phyloP scores from a whole-genome alignment of 64 coral and sea anemone species.

The Acropora yongei region DNA sequence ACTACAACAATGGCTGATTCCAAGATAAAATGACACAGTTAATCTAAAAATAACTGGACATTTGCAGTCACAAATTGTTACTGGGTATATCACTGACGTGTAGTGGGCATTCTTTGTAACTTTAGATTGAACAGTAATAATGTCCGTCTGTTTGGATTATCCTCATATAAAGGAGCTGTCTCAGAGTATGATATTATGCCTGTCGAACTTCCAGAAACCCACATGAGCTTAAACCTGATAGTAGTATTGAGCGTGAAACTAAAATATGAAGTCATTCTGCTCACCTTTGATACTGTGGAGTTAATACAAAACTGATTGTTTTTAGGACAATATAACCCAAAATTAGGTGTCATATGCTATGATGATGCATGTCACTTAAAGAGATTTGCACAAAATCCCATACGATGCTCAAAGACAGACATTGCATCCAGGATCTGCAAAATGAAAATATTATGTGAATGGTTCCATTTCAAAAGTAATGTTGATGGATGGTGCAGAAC shows the following conservation, averaged over 20 bases:
- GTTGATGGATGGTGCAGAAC: constrained; percentile 23
- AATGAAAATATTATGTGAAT: constrained; percentile 31
- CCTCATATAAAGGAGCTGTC: no score
- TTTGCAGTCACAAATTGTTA: background rate
- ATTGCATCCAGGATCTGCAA: background rate
- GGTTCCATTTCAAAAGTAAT: constrained; percentile 31
- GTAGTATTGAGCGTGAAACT: no score
- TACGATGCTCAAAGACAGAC: background rate
- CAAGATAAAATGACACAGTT: background rate
- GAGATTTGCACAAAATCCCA: constrained; percentile 1
- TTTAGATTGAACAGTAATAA: background rate
- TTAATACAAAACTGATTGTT: no score
- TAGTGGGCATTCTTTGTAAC: background rate
- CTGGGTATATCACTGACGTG: background rate
- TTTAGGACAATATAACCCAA: no score
- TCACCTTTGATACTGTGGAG: no score
- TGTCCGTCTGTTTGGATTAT: background rate
- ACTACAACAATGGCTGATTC: background rate
- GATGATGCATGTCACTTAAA: background rate
- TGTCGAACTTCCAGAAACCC: no score
- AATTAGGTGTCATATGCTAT: background rate
- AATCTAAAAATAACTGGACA: background rate
- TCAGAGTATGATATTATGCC: no score
- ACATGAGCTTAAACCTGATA: no score
- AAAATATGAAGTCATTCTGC: no score